Evolutionary conservation across 2,888 invertebrate species (phyloP).

Genomic region (Drosophila monieri): DNA sequence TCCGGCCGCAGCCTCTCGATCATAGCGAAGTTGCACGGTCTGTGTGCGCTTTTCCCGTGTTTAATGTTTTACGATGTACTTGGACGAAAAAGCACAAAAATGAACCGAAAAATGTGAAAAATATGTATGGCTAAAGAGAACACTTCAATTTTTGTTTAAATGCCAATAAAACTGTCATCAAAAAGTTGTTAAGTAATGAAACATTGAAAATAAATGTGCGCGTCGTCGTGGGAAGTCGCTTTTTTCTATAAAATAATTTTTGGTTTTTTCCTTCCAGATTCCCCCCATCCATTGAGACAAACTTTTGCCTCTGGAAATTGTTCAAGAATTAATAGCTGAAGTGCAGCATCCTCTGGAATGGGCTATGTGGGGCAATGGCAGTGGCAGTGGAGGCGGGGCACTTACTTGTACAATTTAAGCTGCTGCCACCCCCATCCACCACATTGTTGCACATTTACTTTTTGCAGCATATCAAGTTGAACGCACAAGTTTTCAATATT

Average conservation of each 20-base stretch:
- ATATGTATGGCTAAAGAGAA: conserved; percentile 35
- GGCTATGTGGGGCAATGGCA: conserved; percentile 1
- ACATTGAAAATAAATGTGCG: conserved; percentile 59
- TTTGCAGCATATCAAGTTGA: conserved; percentile 72
- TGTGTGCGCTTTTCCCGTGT: conserved; percentile 36
- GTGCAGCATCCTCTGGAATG: conserved; percentile 22
- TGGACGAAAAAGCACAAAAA: conserved; percentile 10
- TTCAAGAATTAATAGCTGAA: conserved; percentile 44
- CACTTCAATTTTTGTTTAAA: conserved; percentile 52
- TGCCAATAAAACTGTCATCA: conserved; percentile 76
- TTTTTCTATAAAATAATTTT: too few relatives aligned
- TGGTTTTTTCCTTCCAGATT: conserved; percentile 4
- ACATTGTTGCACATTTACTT: conserved; percentile 73
- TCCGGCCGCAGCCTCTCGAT: conserved; percentile 37
- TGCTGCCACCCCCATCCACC: conserved; percentile 15
- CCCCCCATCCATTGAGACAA: conserved; percentile 50
- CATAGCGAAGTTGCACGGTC: conserved; percentile 30
- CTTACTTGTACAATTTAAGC: conserved; percentile 42
- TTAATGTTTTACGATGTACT: conserved; percentile 44
- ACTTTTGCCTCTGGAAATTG: conserved; percentile 57
- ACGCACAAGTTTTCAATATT: conserved; percentile 52
- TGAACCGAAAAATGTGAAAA: conserved; percentile 16
- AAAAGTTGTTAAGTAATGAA: conserved; percentile 79
- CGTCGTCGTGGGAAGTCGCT: background rate
- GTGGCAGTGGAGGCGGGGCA: conserved; percentile 7